Evolutionary conservation across 2,888 invertebrate genomes (phyloP), one percentile per base, ranked within the genome.

Genomic region (Strigamia crassipes): DNA sequence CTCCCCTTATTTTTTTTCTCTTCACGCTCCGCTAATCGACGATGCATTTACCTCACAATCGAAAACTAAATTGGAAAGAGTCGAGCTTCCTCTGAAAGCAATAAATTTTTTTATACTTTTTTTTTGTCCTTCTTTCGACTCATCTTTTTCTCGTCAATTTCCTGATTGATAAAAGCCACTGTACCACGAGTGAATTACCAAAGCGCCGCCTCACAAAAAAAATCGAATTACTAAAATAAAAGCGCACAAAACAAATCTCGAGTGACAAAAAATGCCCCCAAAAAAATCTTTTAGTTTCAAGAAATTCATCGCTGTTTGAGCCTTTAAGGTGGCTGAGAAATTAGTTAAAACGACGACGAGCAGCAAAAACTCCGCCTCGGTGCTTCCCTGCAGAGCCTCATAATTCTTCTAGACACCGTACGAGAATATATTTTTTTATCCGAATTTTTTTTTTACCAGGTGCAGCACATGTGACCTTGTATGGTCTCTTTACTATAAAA

Each of bases 81-180:
- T 66, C 61, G 21, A 21, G 61, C 61, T 66, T 23, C 61, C 21
- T 66, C 23, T 23, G 61, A 66, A 66, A 66, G 61, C 23, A 66
- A 66, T 66, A 66, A 66, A 66, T 66, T 66, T 66, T 66, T 66
- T 66, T 12, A 66, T 66, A 12, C 18, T 21, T 66, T 66, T 66
- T 66, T 66, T 66, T 21, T 66, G 61, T 66, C 61, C 23, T 21
- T 66, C 18, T 66, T 66, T 66, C 23, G 61, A 23, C 61, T 66
- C 61, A 66, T 66, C 61, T 66, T 66, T 66, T 66, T 66, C 61
- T 66, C 61, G 61, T 66, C 61, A 66, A 66, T 66, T 66, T 66
- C 61, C 61, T 66, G 61, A 66, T 66, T 66, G 61, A 66, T 66
- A 66, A 66, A 66, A 66, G 61, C 61, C 15, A 66, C 61, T 23